phyloP scores from a whole-genome alignment of 2,797 vertebrate species.

The Ptychadena robeensis region DNA sequence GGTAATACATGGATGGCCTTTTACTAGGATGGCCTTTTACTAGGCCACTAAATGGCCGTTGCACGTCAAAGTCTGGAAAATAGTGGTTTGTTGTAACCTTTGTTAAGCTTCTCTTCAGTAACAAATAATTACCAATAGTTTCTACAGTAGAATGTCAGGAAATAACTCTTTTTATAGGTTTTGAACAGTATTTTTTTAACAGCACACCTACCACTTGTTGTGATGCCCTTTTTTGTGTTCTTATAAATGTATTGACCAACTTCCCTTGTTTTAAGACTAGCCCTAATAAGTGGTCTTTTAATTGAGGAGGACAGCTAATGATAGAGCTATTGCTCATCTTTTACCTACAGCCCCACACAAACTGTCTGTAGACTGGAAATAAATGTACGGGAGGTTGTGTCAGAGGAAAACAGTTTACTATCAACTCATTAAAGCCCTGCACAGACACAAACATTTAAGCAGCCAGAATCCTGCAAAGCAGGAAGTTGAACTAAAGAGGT shows the following conservation, averaged over 20 bases:
- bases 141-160: background rate
- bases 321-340: background rate
- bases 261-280: constrained; percentile 1
- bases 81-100: background rate
- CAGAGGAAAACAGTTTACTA: constrained; percentile 39
- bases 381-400: constrained; percentile 25
- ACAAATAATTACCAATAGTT: background rate
- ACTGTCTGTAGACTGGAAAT: constrained; percentile 47
- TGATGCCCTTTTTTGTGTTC: constrained; percentile 6
- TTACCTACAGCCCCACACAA: constrained; percentile 7
- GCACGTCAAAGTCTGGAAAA: background rate
- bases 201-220: background rate
- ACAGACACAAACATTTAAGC: constrained; percentile 15
- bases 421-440: constrained; percentile 19
- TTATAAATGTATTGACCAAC: constrained; percentile 10
- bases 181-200: background rate
- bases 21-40: background rate
- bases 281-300: background rate
- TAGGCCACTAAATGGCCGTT: background rate
- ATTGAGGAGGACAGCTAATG: background rate
- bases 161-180: background rate
- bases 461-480: constrained; percentile 2
- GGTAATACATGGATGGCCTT: background rate
- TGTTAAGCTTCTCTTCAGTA: background rate
- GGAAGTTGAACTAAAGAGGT: constrained; percentile 2